Evolutionary conservation across 1,140 invertebrate species (phyloP), one percentile per base, ranked within the genome.

Genomic region (Brachionus calyciflorus): DNA sequence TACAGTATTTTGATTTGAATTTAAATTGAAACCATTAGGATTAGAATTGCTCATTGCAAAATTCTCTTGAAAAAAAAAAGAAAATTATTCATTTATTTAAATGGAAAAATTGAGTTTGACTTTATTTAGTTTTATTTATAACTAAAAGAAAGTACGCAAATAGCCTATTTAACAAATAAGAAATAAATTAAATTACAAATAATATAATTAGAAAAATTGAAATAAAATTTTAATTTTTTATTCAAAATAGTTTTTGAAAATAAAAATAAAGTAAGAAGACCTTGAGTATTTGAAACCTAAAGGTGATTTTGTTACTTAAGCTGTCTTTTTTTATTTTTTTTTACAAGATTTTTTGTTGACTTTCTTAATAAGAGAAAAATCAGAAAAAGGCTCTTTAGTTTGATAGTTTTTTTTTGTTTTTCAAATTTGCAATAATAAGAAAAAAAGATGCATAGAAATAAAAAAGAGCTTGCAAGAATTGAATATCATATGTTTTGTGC

Each of bases 171-270:
- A 14, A 46, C 3, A 46, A 46, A 46, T 7, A 17, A 10, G n/a
- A 46, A 46, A 7, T 7, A 46, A n/a, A n/a, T n/a, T n/a, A n/a
- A n/a, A n/a, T n/a, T n/a, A n/a, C n/a, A n/a, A n/a, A n/a, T n/a
- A n/a, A n/a, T n/a, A n/a, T n/a, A n/a, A n/a, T 37, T 28, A 65
- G 30, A 65, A 21, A 65, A 65, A 65, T 24, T 60, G 33, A 37
- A 60, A 60, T 33, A 33, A 60, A 60, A 60, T 60, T 60, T 60
- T 60, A 41, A 65, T 65, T 65, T 65, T 65, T 65, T 65, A 44
- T 65, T 65, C n/a, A n/a, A n/a, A n/a, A n/a, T n/a, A n/a, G 17
- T 44, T 65, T 44, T 65, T 65, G 12, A n/a, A 17, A 60, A 60
- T 37, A 60, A 60, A 37, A 37, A 37, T 5, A 9, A 37, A 37